Evolutionary conservation across 2,113 vertebrate species (phyloP).

Genomic region (Periophthalmodon schlosseri): DNA sequence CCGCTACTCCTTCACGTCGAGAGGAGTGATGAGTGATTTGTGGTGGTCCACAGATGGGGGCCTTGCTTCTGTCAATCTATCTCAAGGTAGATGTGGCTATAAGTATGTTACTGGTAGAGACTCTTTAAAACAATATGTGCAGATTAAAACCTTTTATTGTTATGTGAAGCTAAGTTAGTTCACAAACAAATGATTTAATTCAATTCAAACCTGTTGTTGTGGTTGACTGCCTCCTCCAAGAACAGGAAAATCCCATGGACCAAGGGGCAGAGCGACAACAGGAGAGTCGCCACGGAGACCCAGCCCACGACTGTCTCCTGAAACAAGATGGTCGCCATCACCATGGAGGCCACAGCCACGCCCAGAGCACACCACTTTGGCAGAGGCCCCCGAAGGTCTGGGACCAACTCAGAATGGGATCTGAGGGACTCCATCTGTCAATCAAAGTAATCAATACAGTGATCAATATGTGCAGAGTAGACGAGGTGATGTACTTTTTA

Average conservation of each 20-base stretch:
- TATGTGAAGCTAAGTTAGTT: too few species aligned
- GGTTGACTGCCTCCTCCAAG: conserved; percentile 61
- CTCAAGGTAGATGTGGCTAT: too few species aligned
- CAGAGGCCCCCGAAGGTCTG: conserved; percentile 45
- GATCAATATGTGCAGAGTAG: neutral
- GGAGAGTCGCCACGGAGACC: conserved; percentile 30
- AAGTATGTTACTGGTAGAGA: too few species aligned
- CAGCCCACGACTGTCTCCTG: conserved; percentile 19
- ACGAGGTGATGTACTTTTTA: too few species aligned
- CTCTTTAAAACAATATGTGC: too few species aligned
- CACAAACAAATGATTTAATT: too few species aligned
- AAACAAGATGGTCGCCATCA: neutral
- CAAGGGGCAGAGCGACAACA: conserved; percentile 42
- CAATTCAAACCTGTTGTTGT: conserved; percentile 54
- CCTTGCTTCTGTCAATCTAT: too few species aligned
- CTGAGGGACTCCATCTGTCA: conserved; percentile 46
- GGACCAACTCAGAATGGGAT: conserved; percentile 42
- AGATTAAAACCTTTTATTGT: conserved; percentile 56
- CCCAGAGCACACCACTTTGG: conserved; percentile 28
- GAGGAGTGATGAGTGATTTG: too few species aligned
- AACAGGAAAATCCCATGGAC: conserved; percentile 60
- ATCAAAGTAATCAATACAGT: neutral
- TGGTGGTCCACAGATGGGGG: too few species aligned
- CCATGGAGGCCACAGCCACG: neutral
- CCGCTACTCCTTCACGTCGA: too few species aligned